A percentile compares a stretch with the other conserved stretches of the same genome.
Evolutionary conservation across 2,113 vertebrate genomes (phyloP).

Genomic region (Mesitornis unicolor): DNA sequence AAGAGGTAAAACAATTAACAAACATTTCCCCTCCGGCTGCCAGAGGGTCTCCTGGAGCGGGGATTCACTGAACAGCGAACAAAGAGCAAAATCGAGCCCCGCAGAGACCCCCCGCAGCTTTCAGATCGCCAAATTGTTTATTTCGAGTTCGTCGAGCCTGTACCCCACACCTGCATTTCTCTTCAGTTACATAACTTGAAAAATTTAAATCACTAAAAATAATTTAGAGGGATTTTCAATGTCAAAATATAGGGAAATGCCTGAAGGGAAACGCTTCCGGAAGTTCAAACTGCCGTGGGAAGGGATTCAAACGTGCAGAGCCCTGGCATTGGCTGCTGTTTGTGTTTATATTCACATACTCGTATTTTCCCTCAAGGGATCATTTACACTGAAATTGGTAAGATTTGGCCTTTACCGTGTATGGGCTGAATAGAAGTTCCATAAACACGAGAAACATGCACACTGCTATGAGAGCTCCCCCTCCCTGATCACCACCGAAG

Average conservation of each 20-base stretch:
- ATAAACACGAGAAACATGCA: fast-evolving
- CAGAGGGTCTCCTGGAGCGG: background rate
- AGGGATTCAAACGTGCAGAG: background rate
- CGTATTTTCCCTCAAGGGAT: background rate
- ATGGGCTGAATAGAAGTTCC: background rate
- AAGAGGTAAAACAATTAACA: background rate
- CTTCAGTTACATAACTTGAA: too few species aligned
- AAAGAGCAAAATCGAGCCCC: background rate
- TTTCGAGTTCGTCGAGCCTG: fast-evolving
- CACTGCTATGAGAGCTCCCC: fast-evolving
- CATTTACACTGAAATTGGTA: fast-evolving
- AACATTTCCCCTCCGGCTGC: background rate
- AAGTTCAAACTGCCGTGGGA: fast-evolving
- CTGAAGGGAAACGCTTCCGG: fast-evolving
- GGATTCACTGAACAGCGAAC: background rate
- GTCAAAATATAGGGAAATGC: background rate
- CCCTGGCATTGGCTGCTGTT: fast-evolving
- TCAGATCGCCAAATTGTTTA: fast-evolving
- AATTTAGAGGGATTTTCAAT: fast-evolving
- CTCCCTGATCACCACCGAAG: too few species aligned
- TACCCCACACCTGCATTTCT: fast-evolving
- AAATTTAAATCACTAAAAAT: background rate
- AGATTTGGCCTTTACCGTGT: background rate
- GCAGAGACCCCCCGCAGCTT: background rate
- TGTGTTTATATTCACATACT: fast-evolving